Conservation (phyloP, 1,140 invertebrate genomes). For the Drosophila grimshawi region DNA sequence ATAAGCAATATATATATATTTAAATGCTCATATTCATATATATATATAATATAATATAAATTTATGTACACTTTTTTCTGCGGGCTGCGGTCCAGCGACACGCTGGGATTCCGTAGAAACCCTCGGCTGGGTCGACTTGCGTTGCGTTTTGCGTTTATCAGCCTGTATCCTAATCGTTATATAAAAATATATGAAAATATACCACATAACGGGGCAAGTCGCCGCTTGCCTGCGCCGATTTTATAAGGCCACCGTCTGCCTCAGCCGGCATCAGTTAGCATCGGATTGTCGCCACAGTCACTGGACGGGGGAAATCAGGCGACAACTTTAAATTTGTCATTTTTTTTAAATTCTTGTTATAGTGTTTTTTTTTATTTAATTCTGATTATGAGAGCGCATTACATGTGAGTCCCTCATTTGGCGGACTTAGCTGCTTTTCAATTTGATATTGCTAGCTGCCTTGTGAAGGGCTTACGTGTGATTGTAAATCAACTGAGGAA, state of each 20-base stretch:
- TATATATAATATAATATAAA: constrained; percentile 4
- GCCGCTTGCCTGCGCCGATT: constrained; percentile 15
- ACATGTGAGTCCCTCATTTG: constrained; percentile 81
- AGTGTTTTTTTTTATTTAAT: neutral
- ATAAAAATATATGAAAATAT: neutral
- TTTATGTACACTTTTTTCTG: constrained; percentile 14
- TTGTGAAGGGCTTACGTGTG: constrained; percentile 84
- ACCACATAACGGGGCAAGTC: constrained; percentile 5
- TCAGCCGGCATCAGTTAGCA: constrained; percentile 31
- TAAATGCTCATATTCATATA: neutral
- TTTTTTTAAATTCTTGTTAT: too few species aligned
- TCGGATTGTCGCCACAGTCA: constrained; percentile 24
- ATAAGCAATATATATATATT: constrained; percentile 11
- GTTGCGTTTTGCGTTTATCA: constrained; percentile 21
- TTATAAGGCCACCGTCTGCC: constrained; percentile 25
- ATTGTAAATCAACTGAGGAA: constrained; percentile 56
- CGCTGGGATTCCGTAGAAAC: constrained; percentile 20
- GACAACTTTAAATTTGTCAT: neutral
- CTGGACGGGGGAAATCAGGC: neutral
- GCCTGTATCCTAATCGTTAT: constrained; percentile 43
- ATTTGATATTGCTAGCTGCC: constrained; percentile 80
- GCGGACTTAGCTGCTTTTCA: constrained; percentile 66
- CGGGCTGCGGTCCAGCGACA: constrained; percentile 19
- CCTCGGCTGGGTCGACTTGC: constrained; percentile 19
- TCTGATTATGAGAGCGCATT: constrained; percentile 34